Evolutionary conservation across 2,888 invertebrate species (phyloP).

Genomic region (Acleris emargana): DNA sequence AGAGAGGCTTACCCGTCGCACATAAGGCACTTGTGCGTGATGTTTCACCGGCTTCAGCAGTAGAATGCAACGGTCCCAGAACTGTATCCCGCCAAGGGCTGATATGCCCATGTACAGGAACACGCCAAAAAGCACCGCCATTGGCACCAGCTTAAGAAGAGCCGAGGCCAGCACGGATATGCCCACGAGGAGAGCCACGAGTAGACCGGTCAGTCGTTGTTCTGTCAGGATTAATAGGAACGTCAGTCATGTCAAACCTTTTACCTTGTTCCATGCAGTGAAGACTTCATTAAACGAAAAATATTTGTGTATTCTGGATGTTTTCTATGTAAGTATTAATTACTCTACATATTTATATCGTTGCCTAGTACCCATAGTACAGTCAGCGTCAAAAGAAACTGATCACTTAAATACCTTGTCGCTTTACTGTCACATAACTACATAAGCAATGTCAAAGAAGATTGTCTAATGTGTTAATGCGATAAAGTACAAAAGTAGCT

Average conservation of each 20-base stretch:
- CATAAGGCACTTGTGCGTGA: constrained; percentile 95
- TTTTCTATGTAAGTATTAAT: no score
- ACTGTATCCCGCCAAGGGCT: constrained; percentile 96
- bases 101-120: constrained; percentile 99
- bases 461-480: no score
- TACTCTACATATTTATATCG: no score
- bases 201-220: constrained; percentile 92
- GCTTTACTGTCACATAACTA: no score
- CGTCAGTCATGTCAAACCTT: neutral
- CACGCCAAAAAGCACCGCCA: constrained; percentile 98
- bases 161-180: constrained; percentile 93
- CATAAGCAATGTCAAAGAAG: no score
- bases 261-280: no score
- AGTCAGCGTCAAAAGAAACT: no score
- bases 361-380: no score
- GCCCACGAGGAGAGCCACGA: constrained; percentile 92
- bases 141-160: constrained; percentile 92
- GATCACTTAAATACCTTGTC: no score
- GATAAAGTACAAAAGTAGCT: no score
- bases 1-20: constrained; percentile 88
- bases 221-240: constrained; percentile 73
- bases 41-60: constrained; percentile 98
- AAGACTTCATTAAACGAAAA: no score
- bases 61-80: constrained; percentile 94
- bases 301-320: no score